Evolutionary conservation across 2,797 vertebrate genomes (phyloP), one percentile per base, ranked within the genome.

Genomic region (Coregonus ussuriensis): DNA sequence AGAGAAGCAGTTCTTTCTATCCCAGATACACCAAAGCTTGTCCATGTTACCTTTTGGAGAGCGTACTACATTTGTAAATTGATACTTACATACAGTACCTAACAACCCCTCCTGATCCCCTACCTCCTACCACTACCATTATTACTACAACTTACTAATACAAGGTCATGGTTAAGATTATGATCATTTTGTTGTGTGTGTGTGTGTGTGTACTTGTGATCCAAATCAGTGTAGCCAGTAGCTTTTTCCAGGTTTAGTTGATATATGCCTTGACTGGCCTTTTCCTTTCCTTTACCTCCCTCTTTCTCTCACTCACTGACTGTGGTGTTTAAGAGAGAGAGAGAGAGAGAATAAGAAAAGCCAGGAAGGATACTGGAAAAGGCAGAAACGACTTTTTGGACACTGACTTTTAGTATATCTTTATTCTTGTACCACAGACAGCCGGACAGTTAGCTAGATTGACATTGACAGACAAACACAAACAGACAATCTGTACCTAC

Each of bases 41-140:
- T 85, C 90, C 85, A 84, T 86, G 81, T 83, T 77, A 82, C 71
- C 77, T 90, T 92, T 92, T 89, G 82, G 78, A 76, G 79, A 88
- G 83, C 84, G 72, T 86, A 87, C 81, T 79, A 81, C 88, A 91
- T 93, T 92, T 93, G 90, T 94, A 92, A 89, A 91, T 89, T 83
- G 72, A 90, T 88, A 86, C 80, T 73, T 74, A 84, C 86, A 84
- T 84, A 21, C 59, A 63, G 59, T 13, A 62, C 63, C 80, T 65
- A 81, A 88, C 82, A 88, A 78, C 63, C 62, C 65, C 63, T 67
- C 41, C 72, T 47, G 21, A 76, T 77, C 35, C 77, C 78, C 41
- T 51, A 33, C 84, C 76, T 81, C 78, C 82, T 78, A 56, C 78
- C 88, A 85, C 80, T 82, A 51, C 72, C 67, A 33, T 77, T 81